A percentile compares a stretch with the other conserved stretches of the same genome.
phyloP scores from a whole-genome alignment of 2,888 invertebrate genomes.

The Euproctis similis region DNA sequence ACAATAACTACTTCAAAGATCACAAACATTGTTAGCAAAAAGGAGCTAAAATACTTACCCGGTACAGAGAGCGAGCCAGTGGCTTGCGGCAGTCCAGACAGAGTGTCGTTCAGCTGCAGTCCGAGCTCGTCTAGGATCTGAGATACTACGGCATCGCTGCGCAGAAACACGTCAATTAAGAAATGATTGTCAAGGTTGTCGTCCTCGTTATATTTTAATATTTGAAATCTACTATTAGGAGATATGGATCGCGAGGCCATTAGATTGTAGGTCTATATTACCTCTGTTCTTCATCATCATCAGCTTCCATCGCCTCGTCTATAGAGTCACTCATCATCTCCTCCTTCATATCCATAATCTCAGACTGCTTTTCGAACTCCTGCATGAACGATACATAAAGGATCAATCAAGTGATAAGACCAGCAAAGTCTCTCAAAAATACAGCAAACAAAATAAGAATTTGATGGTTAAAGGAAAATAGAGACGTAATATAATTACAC shows the following conservation, averaged over 20 bases:
- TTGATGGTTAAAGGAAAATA: too few species aligned
- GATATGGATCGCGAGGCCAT: too few species aligned
- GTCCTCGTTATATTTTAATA: too few species aligned
- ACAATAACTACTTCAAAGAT: neutral
- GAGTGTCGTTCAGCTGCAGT: conserved; percentile 93
- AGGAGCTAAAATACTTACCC: conserved; percentile 31
- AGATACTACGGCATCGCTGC: conserved; percentile 92
- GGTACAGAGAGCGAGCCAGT: conserved; percentile 74
- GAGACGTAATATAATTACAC: too few species aligned
- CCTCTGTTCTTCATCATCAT: conserved; percentile 98
- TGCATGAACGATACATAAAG: too few species aligned
- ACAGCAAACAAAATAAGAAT: too few species aligned
- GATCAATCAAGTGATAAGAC: too few species aligned
- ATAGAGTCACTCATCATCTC: conserved; percentile 99
- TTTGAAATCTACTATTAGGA: too few species aligned
- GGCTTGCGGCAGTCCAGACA: conserved; percentile 89
- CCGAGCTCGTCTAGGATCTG: conserved; percentile 99
- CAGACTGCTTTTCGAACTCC: conserved; percentile 99
- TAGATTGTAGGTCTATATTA: too few species aligned
- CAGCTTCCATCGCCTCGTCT: conserved; percentile 99
- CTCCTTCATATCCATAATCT: conserved; percentile 99
- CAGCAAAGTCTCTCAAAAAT: too few species aligned
- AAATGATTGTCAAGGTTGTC: too few species aligned
- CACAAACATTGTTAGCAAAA: neutral
- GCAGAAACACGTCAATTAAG: too few species aligned